Evolutionary conservation across 2,113 vertebrate genomes (phyloP), one percentile per base, ranked within the genome.

Genomic region (Indicator indicator): DNA sequence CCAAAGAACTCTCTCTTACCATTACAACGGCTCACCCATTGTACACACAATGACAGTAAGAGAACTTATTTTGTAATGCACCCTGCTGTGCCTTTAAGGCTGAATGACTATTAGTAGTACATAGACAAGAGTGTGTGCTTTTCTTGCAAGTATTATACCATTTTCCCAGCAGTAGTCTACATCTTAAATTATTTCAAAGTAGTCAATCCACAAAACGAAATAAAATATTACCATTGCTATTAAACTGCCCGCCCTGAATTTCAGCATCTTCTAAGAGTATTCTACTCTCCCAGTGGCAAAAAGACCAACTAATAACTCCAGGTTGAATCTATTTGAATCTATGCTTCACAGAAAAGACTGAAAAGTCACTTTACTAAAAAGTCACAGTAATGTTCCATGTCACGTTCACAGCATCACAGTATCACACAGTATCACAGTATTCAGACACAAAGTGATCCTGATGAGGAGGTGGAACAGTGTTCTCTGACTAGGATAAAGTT

Each of bases 321-420:
- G 63, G 26, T 17, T 86, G 88, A 48, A 58, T 40, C 52, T 64
- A 93, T 82, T 56, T 73, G 38, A 36, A 36, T 36, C 36, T 86
- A 56, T 17, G 83, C 46, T 68, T 89, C 46, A 74, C 56, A 92
- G 75, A 89, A 81, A 73, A 92, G 10, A 79, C 50, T 92, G 48
- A 23, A 20, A 48, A 50, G 48, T 24, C 48, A 50, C 48, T 95
- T 94, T 87, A 89, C 44, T 95, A 65, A 94, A 79, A 94, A 46
- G 36, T 74, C 75, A 77, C 48, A 87, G 9, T 73, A 95, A 91
- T 77, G 54, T 67, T 80, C 24, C 70, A 88, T 91, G 65, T 93
- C 42, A 20, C 44, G 89, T 86, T 85, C 28, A 11, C 36, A 36
- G 36, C 8, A 36, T 36, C 36, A 36, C 36, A 36, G 36, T 36